Evolutionary conservation across 2,113 vertebrate species (phyloP).

Genomic region (Sapayoa aenigma): DNA sequence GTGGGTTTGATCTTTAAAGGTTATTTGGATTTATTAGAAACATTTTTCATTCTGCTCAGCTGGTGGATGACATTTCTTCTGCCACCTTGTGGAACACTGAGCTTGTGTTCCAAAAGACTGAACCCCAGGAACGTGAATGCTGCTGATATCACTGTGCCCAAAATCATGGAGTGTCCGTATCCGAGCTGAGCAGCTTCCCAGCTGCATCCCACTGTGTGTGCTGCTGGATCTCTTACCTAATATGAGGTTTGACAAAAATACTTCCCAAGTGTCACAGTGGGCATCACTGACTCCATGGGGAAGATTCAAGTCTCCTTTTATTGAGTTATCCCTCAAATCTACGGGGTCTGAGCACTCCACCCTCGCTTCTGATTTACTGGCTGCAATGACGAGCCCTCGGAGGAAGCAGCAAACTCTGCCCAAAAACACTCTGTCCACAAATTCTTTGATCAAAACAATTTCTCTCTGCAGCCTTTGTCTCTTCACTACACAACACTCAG

Average conservation of each 20-base stretch:
- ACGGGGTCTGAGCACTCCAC: not conserved
- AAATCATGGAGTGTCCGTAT: not conserved
- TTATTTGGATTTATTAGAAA: constrained; percentile 70
- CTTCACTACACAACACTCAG: not conserved
- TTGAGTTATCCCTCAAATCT: not conserved
- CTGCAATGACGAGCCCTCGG: fast-evolving
- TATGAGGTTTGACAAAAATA: not conserved
- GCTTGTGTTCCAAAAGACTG: not conserved
- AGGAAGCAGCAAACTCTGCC: not conserved
- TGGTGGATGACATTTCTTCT: not conserved
- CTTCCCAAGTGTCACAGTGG: not conserved
- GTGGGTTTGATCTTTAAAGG: constrained; percentile 68
- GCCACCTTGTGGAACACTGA: constrained; percentile 61
- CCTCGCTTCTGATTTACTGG: not conserved
- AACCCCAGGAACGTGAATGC: fast-evolving
- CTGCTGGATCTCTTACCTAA: not conserved
- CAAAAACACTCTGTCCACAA: not conserved
- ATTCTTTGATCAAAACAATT: not conserved
- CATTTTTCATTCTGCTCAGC: constrained; percentile 61
- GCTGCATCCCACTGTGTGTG: not conserved
- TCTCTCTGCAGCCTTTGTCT: not conserved
- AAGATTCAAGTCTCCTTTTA: not conserved
- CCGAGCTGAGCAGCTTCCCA: not conserved
- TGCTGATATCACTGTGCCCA: not conserved
- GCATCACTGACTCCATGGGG: too few relatives aligned